Evolutionary conservation across 2,113 vertebrate species (phyloP), one percentile per base, ranked within the genome.

Genomic region (Hylia prasina): DNA sequence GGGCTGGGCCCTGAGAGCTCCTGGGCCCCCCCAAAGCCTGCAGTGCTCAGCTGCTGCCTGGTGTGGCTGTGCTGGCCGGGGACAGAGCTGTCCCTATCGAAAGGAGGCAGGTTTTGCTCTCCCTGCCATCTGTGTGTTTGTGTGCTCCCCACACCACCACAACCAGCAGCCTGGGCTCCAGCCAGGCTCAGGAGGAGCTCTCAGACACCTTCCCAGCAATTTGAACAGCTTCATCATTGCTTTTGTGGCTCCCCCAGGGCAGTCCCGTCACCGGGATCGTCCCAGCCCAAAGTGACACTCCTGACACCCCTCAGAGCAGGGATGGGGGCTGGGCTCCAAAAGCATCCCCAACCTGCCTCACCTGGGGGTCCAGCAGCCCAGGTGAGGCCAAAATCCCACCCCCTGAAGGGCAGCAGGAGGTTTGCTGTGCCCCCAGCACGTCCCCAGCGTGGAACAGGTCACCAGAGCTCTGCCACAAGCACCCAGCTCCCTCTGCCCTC

Each of bases 131-230:
- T 90, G 85, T 37, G 60, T 84, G 79, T 93, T 82, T 93, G 89
- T 94, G 72, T 69, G 40, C 82, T 86, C 91, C 89, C 88, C 68
- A 42, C 83, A 80, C 30, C 71, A 89, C 69, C 61, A 24, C 68
- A 75, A 77, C 51, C 89, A 89, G 85, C 81, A 79, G 81, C 42
- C 79, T 91, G 91, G 89, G 91, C 75, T 76, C 71, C 71, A 88
- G 92, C 79, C 82, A 96, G 93, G 72, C 94, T 93, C 82, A 56
- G 90, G 81, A 85, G 57, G 85, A 83, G 56, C 45, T 81, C 66
- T 66, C 84, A 87, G 57, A 93, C 1, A 0, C 64, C 85, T 90
- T 82, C 60, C 31, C 64, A 60, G 89, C 80, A 28, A 48, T 87
- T 11, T 63, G 44, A 91, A 76, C 60, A 87, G 76, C 82, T 86